Evolutionary conservation across 92 coral and sea anemone species (phyloP), one percentile per base, ranked within the genome.

Genomic region (Blastomussa wellsi): DNA sequence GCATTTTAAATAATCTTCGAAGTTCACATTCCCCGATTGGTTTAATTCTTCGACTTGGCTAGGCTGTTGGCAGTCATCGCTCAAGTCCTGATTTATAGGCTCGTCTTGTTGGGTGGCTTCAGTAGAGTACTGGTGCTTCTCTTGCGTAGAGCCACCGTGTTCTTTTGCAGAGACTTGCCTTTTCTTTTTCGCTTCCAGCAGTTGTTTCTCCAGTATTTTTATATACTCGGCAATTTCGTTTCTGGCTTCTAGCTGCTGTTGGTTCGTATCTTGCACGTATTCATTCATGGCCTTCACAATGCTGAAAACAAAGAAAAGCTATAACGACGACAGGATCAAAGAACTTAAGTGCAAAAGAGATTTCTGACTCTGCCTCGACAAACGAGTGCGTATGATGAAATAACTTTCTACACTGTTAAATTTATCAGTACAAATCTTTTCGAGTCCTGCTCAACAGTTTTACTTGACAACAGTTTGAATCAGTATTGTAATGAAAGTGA

Each of bases 231-330:
- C 79, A 16, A 94, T 86, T 76, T 94, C 91, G 33, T 85, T 84
- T 29, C 90, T 88, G 24, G 95, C 92, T 32, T 81, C 85, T 22
- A 81, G 44, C 60, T 94, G 97, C 55, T 86, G 89, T 42, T 86
- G 79, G 89, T 94, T 94, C 26, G 92, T 90, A 31, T 94, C 88
- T 44, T 84, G 78, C 26, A 92, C 89, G 79, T 76, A 79, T 29
- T 91, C 92, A 44, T 94, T 93, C 93, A 93, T 91, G 60, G 90
- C 80, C 39, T 89, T 88, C 31, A 90, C 86, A 79, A 84, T 81
- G 39, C 96, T 93, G 77, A 7, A 81, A 89, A 9, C 15, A 42
- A 51, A 66, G 51, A 53, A 55, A 36, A 11, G 9, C 10, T 39
- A 24, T 17, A 11, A 19, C 19, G 44, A 36, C 28, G 7, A 35